Evolutionary conservation across 2,888 invertebrate species (phyloP).

Genomic region (Agrochola litura): DNA sequence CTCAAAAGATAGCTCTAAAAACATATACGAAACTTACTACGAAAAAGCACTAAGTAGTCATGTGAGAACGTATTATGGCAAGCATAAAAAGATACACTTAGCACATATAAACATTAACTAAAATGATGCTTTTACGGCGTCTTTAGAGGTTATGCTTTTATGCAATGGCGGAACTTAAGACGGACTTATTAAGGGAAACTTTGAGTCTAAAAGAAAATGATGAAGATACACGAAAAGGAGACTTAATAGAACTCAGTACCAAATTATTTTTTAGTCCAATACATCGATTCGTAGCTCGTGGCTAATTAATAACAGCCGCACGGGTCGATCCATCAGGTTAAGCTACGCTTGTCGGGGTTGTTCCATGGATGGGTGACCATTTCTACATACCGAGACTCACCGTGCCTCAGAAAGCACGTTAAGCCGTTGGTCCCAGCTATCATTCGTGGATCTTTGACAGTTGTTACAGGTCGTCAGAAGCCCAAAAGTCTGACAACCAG

Average conservation of each 20-base stretch:
- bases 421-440: too few relatives aligned
- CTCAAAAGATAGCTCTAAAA: conserved; percentile 12
- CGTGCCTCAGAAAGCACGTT: too few relatives aligned
- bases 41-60: conserved; percentile 14
- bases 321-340: too few relatives aligned
- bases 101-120: conserved; percentile 28
- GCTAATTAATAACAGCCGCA: too few relatives aligned
- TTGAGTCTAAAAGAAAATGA: not conserved
- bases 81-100: conserved; percentile 41
- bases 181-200: not conserved
- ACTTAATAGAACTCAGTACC: not conserved
- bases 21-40: conserved; percentile 6
- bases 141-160: conserved; percentile 27
- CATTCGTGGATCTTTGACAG: too few relatives aligned
- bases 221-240: not conserved
- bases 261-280: too few relatives aligned
- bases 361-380: too few relatives aligned
- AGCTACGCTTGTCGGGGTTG: too few relatives aligned
- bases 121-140: conserved; percentile 26
- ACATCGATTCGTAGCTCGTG: too few relatives aligned
- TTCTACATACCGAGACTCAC: too few relatives aligned
- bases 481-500: too few relatives aligned
- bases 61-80: conserved; percentile 12
- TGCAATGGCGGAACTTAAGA: conserved; percentile 18
- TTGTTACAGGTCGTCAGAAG: too few relatives aligned